A percentile compares a stretch with the other conserved stretches of the same genome.
These are phyloP conservation scores for Heliconius ismenius DNA, from an alignment of 2,888 invertebrate species.

Conservation along the genomic window DNA sequence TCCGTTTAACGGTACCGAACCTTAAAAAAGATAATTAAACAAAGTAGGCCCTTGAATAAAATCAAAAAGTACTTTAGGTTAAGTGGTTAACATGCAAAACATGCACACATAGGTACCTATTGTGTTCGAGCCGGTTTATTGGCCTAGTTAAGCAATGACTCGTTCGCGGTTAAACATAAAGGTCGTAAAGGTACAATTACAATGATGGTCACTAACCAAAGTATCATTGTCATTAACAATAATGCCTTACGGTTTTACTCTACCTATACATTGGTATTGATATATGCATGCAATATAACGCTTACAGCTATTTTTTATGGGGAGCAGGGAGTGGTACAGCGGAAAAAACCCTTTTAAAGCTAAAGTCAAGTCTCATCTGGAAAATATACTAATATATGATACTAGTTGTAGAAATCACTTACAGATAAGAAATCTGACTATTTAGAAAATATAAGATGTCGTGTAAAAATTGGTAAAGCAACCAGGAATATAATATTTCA, in stretches of 20 bases:
- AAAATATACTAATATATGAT: too few species aligned
- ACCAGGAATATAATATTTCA: not conserved
- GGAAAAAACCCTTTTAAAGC: too few species aligned
- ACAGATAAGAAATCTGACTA: too few species aligned
- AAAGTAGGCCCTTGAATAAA: not conserved
- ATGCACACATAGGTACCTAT: not conserved
- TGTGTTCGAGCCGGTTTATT: slow-evolving; percentile 56
- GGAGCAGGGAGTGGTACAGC: too few species aligned
- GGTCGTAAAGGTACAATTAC: slow-evolving; percentile 42
- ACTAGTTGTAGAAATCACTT: too few species aligned
- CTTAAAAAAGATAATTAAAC: not conserved
- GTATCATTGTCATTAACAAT: slow-evolving; percentile 24
- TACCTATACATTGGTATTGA: not conserved
- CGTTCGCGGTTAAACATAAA: slow-evolving; percentile 55
- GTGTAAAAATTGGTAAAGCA: not conserved
- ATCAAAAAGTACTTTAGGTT: slow-evolving; percentile 4
- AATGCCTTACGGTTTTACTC: slow-evolving; percentile 9
- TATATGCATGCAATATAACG: not conserved
- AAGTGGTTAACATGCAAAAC: slow-evolving; percentile 5
- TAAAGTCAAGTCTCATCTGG: too few species aligned
- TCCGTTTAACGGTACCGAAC: not conserved
- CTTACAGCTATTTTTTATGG: slow-evolving; percentile 1
- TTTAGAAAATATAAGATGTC: not conserved
- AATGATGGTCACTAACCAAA: slow-evolving; percentile 30
- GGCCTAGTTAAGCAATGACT: slow-evolving; percentile 66